Conservation (phyloP, 2,888 invertebrate genomes). For the Acanthosoma haemorrhoidale region DNA sequence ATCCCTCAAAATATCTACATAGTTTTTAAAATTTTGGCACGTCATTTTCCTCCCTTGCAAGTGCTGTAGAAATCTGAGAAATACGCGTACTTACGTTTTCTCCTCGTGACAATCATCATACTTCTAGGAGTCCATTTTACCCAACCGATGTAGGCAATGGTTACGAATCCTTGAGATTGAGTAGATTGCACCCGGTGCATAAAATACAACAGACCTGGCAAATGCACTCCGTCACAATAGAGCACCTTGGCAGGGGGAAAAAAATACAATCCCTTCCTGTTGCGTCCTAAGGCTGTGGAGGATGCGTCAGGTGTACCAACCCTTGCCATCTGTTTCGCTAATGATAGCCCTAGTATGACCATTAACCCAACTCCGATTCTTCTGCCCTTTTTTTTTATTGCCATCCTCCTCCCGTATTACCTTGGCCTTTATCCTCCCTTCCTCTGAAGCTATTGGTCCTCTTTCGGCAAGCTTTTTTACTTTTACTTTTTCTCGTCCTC, state of each 20-base stretch:
- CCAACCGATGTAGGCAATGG: no score
- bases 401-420: neutral
- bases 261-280: neutral
- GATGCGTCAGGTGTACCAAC: neutral
- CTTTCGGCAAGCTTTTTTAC: neutral
- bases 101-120: no score
- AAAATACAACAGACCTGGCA: neutral
- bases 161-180: no score
- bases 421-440: neutral
- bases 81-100: no score
- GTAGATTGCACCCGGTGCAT: neutral
- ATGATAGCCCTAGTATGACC: neutral
- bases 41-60: no score
- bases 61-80: no score
- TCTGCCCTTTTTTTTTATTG: neutral
- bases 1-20: no score
- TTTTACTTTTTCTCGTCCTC: neutral
- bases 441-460: neutral
- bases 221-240: neutral
- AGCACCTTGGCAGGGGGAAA: neutral
- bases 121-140: no score
- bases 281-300: neutral
- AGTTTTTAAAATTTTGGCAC: no score
- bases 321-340: conserved; percentile 8
- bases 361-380: neutral